A percentile compares a stretch with the other conserved stretches of the same genome.
These are phyloP conservation scores for Holotrichia oblita DNA, from an alignment of 1,140 invertebrate genomes.

Conservation along the genomic window DNA sequence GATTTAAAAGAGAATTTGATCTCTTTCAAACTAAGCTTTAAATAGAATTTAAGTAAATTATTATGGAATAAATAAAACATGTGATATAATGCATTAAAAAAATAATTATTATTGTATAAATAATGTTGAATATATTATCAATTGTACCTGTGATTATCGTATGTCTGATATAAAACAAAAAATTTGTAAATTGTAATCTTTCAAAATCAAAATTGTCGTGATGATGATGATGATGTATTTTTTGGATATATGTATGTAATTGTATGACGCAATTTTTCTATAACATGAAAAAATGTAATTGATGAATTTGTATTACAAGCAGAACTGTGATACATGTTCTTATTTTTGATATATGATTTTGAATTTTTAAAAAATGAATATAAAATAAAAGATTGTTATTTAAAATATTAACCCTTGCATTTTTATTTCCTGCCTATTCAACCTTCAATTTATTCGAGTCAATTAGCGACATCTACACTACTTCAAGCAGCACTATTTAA, in stretches of 20 bases:
- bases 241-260: neutral
- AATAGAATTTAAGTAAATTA: constrained; percentile 40
- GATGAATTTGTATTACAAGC: constrained; percentile 51
- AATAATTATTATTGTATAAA: constrained; percentile 45
- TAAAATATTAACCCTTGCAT: constrained; percentile 32
- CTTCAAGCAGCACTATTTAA: too few relatives aligned
- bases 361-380: constrained; percentile 4
- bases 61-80: neutral
- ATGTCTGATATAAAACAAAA: neutral
- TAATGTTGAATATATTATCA: constrained; percentile 32
- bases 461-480: too few relatives aligned
- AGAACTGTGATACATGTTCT: constrained; percentile 51
- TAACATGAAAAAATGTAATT: neutral
- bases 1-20: neutral
- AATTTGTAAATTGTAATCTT: neutral
- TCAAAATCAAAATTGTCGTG: neutral
- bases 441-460: too few relatives aligned
- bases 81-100: constrained; percentile 25
- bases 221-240: neutral
- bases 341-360: constrained; percentile 45
- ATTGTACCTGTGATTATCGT: constrained; percentile 40
- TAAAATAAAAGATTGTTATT: constrained; percentile 43
- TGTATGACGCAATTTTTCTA: neutral
- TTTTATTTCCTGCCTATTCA: constrained; percentile 9
- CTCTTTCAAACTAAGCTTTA: constrained; percentile 4